Conservation (phyloP, 2,888 invertebrate genomes). For the Platycheirus albimanus region DNA sequence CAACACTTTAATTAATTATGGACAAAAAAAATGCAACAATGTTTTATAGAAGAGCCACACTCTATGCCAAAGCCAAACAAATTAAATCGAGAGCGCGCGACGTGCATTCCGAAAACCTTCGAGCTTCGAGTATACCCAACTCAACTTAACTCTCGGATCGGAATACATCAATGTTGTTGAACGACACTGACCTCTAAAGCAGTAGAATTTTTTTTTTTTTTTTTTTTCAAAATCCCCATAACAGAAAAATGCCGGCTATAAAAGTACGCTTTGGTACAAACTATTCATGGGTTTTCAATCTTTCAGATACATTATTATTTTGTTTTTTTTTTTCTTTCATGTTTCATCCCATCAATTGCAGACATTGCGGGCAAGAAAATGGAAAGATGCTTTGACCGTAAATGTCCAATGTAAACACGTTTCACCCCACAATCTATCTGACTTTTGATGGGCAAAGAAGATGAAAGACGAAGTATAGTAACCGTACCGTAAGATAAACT, state of each 20-base stretch:
- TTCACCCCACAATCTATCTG: conserved; percentile 38
- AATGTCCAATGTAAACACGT: conserved; percentile 61
- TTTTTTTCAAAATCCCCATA: not conserved
- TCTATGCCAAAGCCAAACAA: conserved; percentile 2
- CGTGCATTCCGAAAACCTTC: conserved; percentile 5
- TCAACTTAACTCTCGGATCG: not conserved
- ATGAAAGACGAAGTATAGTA: conserved; percentile 9
- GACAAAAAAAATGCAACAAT: conserved; percentile 32
- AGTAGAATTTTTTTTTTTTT: not conserved
- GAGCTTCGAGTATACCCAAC: too few species aligned
- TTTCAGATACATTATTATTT: conserved; percentile 19
- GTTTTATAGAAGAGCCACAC: not conserved
- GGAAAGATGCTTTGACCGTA: conserved; percentile 58
- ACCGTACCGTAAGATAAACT: conserved; percentile 16
- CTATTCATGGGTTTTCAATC: conserved; percentile 57
- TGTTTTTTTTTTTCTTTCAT: too few species aligned
- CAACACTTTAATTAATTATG: conserved; percentile 5
- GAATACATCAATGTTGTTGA: conserved; percentile 2
- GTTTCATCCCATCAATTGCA: conserved; percentile 36
- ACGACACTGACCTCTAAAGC: conserved; percentile 52
- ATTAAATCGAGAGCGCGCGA: conserved; percentile 16
- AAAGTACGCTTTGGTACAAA: conserved; percentile 41
- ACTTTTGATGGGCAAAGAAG: conserved; percentile 12
- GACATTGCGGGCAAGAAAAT: conserved; percentile 23
- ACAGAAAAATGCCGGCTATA: conserved; percentile 48